These are phyloP conservation scores for Erinaceus europaeus DNA, from an alignment of 2,113 vertebrate genomes.

Conservation along the genomic window DNA sequence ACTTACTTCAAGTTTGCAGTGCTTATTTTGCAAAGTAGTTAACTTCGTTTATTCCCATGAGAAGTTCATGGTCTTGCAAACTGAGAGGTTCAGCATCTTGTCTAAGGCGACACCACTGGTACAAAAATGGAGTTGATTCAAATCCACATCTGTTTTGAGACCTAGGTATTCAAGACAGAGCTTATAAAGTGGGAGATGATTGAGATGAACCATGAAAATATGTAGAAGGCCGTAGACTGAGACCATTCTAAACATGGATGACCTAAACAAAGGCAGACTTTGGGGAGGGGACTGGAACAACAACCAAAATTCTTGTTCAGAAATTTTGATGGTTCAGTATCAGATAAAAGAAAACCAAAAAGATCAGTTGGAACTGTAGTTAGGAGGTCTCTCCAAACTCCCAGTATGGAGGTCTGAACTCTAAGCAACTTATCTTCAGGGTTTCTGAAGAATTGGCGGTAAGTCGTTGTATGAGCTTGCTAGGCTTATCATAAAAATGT, in stretches of 20 bases:
- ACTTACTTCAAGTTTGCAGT: neutral
- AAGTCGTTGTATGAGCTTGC: neutral
- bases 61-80: too few relatives aligned
- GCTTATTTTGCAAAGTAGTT: neutral
- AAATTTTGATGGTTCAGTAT: neutral
- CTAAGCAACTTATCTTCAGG: neutral
- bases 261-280: neutral
- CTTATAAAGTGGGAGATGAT: conserved; percentile 25
- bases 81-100: conserved; percentile 4
- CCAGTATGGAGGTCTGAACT: neutral
- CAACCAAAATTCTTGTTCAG: neutral
- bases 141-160: neutral
- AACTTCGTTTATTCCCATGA: neutral
- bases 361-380: neutral
- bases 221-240: neutral
- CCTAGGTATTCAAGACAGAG: neutral
- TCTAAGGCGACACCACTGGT: neutral
- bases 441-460: neutral
- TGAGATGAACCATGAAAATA: neutral
- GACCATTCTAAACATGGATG: neutral
- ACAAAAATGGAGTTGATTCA: neutral
- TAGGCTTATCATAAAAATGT: neutral
- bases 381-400: neutral
- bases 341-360: neutral
- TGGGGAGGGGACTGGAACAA: neutral